phyloP scores from a whole-genome alignment of 2,113 vertebrate genomes.

The Cyprinodon tularosa region DNA sequence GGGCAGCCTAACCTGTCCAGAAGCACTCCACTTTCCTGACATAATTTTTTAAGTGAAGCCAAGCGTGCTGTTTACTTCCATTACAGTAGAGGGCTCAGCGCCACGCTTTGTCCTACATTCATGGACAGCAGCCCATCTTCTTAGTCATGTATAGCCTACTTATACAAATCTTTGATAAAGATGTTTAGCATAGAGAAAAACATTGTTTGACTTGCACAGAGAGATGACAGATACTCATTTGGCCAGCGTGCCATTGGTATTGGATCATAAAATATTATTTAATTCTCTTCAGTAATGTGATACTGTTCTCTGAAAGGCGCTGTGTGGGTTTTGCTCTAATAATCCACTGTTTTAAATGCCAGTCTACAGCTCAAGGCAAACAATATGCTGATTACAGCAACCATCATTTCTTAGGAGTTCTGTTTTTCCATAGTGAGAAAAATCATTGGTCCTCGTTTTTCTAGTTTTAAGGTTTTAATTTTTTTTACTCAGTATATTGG shows the following conservation, averaged over 20 bases:
- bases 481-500: constrained; percentile 22
- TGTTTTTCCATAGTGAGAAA: constrained; percentile 49
- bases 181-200: constrained; percentile 27
- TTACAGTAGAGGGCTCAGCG: constrained; percentile 5
- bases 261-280: constrained; percentile 45
- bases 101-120: constrained; percentile 19
- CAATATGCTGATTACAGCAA: constrained; percentile 63
- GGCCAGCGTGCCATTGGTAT: constrained; percentile 28
- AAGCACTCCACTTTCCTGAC: constrained; percentile 3
- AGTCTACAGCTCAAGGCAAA: constrained; percentile 60
- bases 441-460: constrained; percentile 32
- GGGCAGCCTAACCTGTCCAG: constrained; percentile 5
- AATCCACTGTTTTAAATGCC: constrained; percentile 72
- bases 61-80: constrained; percentile 17
- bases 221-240: constrained; percentile 24
- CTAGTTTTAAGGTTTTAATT: constrained; percentile 23
- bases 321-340: constrained; percentile 49
- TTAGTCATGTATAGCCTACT: constrained; percentile 40
- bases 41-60: constrained; percentile 25
- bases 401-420: constrained; percentile 58
- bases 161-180: constrained; percentile 30
- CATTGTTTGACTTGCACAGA: constrained; percentile 17
- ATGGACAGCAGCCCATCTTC: constrained; percentile 17
- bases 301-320: constrained; percentile 37
- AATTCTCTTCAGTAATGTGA: constrained; percentile 47